Base-by-base conservation (phyloP, 2,113 vertebrate genomes). In the Peromyscus polionotus region DNA sequence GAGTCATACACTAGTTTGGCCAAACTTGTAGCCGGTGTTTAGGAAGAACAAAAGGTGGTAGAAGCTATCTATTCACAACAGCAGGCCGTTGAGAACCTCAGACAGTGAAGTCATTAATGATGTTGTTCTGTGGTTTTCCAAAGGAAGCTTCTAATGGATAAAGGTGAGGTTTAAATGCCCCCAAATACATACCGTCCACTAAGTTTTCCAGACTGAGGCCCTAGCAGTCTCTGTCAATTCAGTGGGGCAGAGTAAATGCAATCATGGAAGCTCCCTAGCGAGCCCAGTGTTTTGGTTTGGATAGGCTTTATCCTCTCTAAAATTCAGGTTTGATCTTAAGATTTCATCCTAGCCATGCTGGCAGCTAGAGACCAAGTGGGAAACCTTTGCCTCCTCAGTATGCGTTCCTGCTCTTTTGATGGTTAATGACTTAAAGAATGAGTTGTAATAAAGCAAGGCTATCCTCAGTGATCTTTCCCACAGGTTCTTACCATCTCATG, bases 401-500 rank as follows among this genome's bases (percentile, higher is more conserved):
- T 61, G 77, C 36, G 1, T 26, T 45, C 8, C 39, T 48, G 19
- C 3, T 42, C 2, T n/a, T 54, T 70, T 4, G 3, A 85, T 95
- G 19, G 24, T 26, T 59, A 20, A 8, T 42, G 24, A 11, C 7
- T 65, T 42, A 13, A 75, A 81, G 36, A 51, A 17, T 26, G 36
- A n/a, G 31, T 63, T 54, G 7, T 51, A 54, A 3, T 10, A 42
- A 90, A 88, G 13, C 75, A 28, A 26, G 26, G 11, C 1, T 36
- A 36, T 2, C 61, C 48, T 45, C 13, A n/a, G 4, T 14, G n/a
- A 20, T 28, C 7, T 94, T 42, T 31, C 1, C 22, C 10, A n/a
- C 5, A 1, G 0, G 0, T 61, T 61, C 17, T 22, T 9, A 10
- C 8, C 13, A 36, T 31, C 26, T 33, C 54, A 19, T 63, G 28